Conservation (phyloP, 92 coral and sea anemone species). For the Palythoa heliodiscus region DNA sequence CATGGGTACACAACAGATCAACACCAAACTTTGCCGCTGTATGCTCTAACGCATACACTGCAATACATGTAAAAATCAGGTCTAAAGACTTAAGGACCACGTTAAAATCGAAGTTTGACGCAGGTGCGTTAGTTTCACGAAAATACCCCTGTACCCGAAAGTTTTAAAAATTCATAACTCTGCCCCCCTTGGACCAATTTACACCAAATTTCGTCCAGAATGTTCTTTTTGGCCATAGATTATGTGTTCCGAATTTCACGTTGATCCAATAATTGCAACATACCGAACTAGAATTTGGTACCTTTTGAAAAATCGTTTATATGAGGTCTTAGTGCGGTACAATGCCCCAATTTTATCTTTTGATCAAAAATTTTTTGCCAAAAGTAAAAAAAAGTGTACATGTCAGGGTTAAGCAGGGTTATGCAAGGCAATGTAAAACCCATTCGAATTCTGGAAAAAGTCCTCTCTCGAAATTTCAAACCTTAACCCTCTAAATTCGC, state of each 20-base stretch:
- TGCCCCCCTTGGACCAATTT: too few relatives aligned
- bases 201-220: too few relatives aligned
- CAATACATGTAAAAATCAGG: not conserved
- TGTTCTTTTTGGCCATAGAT: too few relatives aligned
- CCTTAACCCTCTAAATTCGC: not conserved
- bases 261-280: too few relatives aligned
- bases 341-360: too few relatives aligned
- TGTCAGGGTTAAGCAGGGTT: not conserved
- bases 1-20: not conserved
- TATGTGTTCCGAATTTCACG: too few relatives aligned
- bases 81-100: not conserved
- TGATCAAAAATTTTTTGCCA: not conserved
- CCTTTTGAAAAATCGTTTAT: too few relatives aligned
- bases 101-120: not conserved
- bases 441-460: not conserved
- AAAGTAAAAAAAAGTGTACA: not conserved
- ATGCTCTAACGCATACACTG: not conserved
- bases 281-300: too few relatives aligned
- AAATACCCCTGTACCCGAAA: not conserved
- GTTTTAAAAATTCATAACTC: not conserved
- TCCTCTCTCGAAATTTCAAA: not conserved
- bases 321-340: too few relatives aligned
- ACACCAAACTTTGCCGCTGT: not conserved
- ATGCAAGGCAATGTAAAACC: not conserved
- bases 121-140: not conserved